These are phyloP conservation scores for Podilymbus podiceps DNA, from an alignment of 2,113 vertebrate genomes.

Conservation along the genomic window DNA sequence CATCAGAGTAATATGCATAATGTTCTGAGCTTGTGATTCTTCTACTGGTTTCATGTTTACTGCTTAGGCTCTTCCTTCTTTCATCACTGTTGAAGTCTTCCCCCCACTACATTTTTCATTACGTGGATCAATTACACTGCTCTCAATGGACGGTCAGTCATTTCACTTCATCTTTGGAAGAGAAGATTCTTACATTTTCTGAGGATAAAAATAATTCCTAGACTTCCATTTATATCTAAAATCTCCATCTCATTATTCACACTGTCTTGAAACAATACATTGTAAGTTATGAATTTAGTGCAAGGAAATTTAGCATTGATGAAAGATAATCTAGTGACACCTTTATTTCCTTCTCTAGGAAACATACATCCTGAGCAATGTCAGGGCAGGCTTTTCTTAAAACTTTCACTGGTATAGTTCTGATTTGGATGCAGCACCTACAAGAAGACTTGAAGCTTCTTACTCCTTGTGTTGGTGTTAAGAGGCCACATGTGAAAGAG, in stretches of 20 bases:
- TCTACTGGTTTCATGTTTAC: background rate
- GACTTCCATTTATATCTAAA: background rate
- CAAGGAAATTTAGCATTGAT: background rate
- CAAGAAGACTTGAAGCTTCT: background rate
- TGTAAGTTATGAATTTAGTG: background rate
- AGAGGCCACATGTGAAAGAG: background rate
- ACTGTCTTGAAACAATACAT: background rate
- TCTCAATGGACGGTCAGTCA: background rate
- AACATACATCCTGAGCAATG: background rate
- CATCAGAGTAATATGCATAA: background rate
- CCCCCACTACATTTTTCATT: background rate
- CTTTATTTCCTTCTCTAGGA: background rate
- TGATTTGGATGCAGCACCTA: background rate
- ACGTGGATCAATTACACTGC: background rate
- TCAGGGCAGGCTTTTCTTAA: background rate
- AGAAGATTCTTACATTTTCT: background rate
- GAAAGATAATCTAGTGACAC: background rate
- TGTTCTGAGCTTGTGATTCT: background rate
- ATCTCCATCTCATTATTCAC: background rate
- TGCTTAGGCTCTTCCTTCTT: background rate
- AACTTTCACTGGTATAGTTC: background rate
- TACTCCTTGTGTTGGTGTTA: background rate
- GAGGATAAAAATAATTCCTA: background rate
- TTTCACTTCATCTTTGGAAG: background rate
- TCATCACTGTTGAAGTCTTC: background rate